Conservation (phyloP, 2,113 vertebrate genomes). For the Sporophila hypoxantha region DNA sequence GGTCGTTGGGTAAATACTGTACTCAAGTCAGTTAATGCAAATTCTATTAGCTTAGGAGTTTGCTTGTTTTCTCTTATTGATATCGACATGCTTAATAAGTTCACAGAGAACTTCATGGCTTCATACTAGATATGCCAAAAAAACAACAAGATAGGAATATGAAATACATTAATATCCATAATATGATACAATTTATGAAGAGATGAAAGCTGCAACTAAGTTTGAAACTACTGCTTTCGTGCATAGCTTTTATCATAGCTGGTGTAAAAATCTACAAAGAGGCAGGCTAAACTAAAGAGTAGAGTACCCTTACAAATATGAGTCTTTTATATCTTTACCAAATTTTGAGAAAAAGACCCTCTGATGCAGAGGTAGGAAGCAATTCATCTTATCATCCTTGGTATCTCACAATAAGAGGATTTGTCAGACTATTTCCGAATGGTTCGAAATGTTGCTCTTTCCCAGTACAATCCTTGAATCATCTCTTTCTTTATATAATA, state of each 20-base stretch:
- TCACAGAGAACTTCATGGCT: conserved; percentile 86
- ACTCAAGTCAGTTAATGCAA: conserved; percentile 83
- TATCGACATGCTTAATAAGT: conserved; percentile 82
- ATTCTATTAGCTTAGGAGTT: conserved; percentile 80
- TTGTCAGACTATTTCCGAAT: background rate
- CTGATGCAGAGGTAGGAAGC: background rate
- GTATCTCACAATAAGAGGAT: background rate
- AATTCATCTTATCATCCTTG: accelerated
- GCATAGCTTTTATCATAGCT: background rate
- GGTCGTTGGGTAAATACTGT: conserved; percentile 84
- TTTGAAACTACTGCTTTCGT: background rate
- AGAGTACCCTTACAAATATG: background rate
- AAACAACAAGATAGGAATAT: background rate
- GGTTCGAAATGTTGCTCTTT: background rate
- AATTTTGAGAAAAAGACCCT: background rate
- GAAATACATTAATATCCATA: background rate
- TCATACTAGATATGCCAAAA: conserved; percentile 80
- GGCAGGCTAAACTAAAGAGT: background rate
- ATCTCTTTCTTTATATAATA: background rate
- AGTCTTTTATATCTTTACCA: background rate
- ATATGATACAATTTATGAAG: background rate
- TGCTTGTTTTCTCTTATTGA: conserved; percentile 80
- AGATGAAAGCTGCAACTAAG: background rate
- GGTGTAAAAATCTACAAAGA: background rate
- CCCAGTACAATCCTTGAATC: background rate